Evolutionary conservation across 2,888 invertebrate species (phyloP).

Genomic region (Rhagium mordax): DNA sequence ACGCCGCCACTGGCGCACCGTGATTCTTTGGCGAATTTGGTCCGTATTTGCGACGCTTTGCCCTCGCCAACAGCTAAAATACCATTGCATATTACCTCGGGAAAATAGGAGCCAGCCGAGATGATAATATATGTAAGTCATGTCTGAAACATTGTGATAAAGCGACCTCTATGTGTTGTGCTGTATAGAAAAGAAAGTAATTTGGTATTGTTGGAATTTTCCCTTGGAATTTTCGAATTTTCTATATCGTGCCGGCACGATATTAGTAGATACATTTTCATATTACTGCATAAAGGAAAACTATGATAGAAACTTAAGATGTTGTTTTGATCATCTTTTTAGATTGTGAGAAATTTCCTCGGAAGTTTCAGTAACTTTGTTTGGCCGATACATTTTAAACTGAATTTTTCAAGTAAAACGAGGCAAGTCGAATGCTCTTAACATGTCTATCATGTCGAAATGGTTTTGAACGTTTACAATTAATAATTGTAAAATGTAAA

Average conservation of each 20-base stretch:
- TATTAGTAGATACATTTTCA: slow-evolving; percentile 16
- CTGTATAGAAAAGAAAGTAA: slow-evolving; percentile 33
- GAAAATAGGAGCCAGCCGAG: slow-evolving; percentile 36
- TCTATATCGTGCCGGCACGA: slow-evolving; percentile 16
- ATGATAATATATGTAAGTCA: slow-evolving; percentile 46
- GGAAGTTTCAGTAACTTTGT: not conserved
- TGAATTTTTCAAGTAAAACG: not conserved
- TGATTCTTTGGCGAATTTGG: slow-evolving; percentile 20
- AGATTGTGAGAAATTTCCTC: not conserved
- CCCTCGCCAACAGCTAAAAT: slow-evolving; percentile 34
- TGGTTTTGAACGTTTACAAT: no score
- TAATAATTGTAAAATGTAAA: no score
- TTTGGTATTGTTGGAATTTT: slow-evolving; percentile 33
- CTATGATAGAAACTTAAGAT: not conserved
- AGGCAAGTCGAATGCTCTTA: not conserved
- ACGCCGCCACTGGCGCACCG: not conserved
- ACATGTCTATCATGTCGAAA: not conserved
- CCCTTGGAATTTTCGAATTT: slow-evolving; percentile 29
- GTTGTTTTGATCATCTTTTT: not conserved
- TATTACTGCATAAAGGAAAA: not conserved
- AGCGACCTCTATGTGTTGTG: slow-evolving; percentile 32
- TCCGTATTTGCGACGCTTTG: slow-evolving; percentile 28
- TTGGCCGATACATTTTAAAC: not conserved
- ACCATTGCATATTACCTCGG: slow-evolving; percentile 35
- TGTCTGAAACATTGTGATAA: slow-evolving; percentile 45